phyloP scores from a whole-genome alignment of 2,113 vertebrate species.

The Nibea coibor region DNA sequence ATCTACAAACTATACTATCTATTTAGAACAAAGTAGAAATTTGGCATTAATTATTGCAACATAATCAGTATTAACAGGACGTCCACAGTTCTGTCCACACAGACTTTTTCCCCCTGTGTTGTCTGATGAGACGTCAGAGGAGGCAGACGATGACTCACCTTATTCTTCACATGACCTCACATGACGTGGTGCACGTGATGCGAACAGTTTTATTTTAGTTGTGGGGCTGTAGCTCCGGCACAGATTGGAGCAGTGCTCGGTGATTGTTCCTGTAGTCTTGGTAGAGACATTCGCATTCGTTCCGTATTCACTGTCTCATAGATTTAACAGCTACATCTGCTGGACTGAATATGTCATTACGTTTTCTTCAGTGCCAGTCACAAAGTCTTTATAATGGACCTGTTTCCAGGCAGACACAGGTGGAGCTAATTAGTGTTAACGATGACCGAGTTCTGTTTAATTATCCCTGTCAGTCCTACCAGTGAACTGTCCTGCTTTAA shows the following conservation, averaged over 20 bases:
- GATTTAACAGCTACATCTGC: not conserved
- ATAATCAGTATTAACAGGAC: not conserved
- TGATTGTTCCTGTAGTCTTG: not conserved
- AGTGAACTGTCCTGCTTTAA: not conserved
- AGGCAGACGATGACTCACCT: not conserved
- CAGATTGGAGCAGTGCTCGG: not conserved
- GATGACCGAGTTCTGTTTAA: not conserved
- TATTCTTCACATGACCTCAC: not conserved
- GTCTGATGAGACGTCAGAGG: not conserved
- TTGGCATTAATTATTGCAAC: not conserved
- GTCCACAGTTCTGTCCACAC: not conserved
- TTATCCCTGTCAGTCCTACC: not conserved
- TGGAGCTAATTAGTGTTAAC: not conserved
- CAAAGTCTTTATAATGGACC: not conserved
- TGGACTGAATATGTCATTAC: not conserved
- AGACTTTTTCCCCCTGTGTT: not conserved
- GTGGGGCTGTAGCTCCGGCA: not conserved
- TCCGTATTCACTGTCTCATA: not conserved
- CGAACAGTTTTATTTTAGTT: not conserved
- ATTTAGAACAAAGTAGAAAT: not conserved
- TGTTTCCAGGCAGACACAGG: not conserved
- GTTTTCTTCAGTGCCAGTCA: not conserved
- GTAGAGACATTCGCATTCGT: not conserved
- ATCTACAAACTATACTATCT: not conserved
- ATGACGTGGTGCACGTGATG: too few relatives aligned